Conservation (phyloP, 2,888 invertebrate species). For the Cephonodes hylas region DNA sequence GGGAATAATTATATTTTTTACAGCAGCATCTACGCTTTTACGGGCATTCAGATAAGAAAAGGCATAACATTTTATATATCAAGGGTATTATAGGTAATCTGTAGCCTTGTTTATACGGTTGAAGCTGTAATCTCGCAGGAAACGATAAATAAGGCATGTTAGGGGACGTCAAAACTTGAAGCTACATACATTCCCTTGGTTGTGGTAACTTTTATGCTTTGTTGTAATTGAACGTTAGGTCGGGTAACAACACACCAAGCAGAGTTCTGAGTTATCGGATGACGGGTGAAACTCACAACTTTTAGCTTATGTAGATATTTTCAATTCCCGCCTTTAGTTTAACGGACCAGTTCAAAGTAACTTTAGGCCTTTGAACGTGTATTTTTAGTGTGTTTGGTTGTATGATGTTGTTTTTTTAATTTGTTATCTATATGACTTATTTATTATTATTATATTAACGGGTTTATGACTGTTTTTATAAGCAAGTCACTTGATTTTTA, state of each 20-base stretch:
- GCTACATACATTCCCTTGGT: conserved; percentile 46
- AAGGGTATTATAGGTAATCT: conserved; percentile 38
- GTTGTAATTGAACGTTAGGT: conserved; percentile 46
- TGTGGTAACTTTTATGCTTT: conserved; percentile 48
- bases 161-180: conserved; percentile 46
- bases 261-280: conserved; percentile 13
- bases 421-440: neutral
- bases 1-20: conserved; percentile 22
- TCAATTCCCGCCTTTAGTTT: conserved; percentile 10
- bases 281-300: conserved; percentile 15
- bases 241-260: conserved; percentile 29
- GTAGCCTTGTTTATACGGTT: conserved; percentile 47
- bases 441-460: neutral
- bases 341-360: neutral
- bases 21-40: conserved; percentile 20
- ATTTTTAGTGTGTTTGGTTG: neutral
- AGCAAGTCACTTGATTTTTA: too few relatives aligned
- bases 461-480: too few relatives aligned
- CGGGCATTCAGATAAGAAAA: conserved; percentile 31
- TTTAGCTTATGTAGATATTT: conserved; percentile 14
- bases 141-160: conserved; percentile 52
- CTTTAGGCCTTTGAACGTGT: neutral
- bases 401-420: neutral
- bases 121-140: conserved; percentile 52
- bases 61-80: conserved; percentile 43